Conservation (phyloP, 2,888 invertebrate species). For the Leistus spinibarbis region DNA sequence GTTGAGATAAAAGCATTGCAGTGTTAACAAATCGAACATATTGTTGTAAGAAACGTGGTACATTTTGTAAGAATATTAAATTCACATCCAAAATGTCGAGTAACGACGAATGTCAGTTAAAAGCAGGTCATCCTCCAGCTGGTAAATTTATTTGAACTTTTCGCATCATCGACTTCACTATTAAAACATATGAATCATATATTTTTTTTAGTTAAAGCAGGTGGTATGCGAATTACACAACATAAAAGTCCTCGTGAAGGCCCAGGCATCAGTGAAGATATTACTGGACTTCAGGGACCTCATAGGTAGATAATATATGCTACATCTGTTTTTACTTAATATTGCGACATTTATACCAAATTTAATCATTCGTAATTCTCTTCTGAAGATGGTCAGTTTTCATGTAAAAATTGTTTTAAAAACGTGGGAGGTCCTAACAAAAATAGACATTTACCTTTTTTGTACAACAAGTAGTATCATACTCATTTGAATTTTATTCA, state of each 20-base stretch:
- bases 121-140: slow-evolving; percentile 90
- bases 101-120: slow-evolving; percentile 72
- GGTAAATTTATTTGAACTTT: slow-evolving; percentile 62
- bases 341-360: neutral
- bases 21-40: slow-evolving; percentile 29
- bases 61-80: neutral
- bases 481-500: too few relatives aligned
- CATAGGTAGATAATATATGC: slow-evolving; percentile 49
- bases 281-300: slow-evolving; percentile 74
- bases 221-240: slow-evolving; percentile 91
- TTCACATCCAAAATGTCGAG: slow-evolving; percentile 59
- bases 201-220: slow-evolving; percentile 73
- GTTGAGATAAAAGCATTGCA: slow-evolving; percentile 35
- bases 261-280: slow-evolving; percentile 70
- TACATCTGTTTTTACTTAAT: neutral
- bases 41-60: neutral
- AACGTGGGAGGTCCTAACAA: neutral
- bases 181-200: neutral
- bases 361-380: neutral
- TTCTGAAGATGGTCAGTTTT: neutral
- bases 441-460: neutral
- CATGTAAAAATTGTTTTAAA: neutral
- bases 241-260: slow-evolving; percentile 76
- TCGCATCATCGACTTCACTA: neutral
- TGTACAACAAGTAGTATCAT: neutral